Percentiles rank a stretch among this genome's conserved stretches.
phyloP scores from a whole-genome alignment of 2,888 invertebrate genomes.

The Aspidiotus rigidus region DNA sequence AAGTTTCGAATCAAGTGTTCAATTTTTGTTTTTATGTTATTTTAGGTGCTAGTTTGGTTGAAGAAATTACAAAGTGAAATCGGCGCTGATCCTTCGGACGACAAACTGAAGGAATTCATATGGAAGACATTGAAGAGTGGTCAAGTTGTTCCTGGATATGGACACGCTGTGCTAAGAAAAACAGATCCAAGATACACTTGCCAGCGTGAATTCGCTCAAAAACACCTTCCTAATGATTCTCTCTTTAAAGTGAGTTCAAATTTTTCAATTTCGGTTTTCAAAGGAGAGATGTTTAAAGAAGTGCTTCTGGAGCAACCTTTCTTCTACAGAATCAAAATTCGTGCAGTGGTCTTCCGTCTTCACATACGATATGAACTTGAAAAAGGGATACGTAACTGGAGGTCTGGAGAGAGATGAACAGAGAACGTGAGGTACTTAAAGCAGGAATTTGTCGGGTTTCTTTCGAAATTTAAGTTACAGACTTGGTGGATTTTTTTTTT shows the following conservation, averaged over 20 bases:
- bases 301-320: no score
- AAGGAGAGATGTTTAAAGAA: no score
- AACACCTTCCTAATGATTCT: slow-evolving; percentile 84
- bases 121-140: slow-evolving; percentile 94
- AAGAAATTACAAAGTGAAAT: slow-evolving; percentile 79
- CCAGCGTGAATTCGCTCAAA: slow-evolving; percentile 87
- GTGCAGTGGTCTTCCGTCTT: no score
- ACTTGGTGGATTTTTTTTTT: no score
- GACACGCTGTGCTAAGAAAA: slow-evolving; percentile 90
- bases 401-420: no score
- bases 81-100: slow-evolving; percentile 76
- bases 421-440: no score
- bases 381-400: no score
- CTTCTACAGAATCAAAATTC: no score
- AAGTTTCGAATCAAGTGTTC: no score
- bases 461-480: no score
- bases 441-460: no score
- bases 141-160: slow-evolving; percentile 94
- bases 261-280: neutral
- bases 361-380: no score
- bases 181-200: slow-evolving; percentile 88
- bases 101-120: slow-evolving; percentile 89
- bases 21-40: slow-evolving; percentile 35
- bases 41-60: slow-evolving; percentile 83
- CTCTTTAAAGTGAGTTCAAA: slow-evolving; percentile 61